phyloP scores from a whole-genome alignment of 1,140 invertebrate genomes.

The Pseudomyrmex cubaensis region DNA sequence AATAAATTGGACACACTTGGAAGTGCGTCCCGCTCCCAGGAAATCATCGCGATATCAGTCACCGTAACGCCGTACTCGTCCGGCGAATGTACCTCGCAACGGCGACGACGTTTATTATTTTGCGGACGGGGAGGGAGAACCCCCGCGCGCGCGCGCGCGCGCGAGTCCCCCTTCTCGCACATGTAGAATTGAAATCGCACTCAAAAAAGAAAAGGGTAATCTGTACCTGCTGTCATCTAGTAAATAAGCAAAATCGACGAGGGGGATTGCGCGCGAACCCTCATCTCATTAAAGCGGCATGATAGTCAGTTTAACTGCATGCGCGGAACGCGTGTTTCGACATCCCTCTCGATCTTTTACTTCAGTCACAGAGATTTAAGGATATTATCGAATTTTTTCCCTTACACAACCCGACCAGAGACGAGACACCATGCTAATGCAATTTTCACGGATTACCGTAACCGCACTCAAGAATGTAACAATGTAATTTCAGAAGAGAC shows the following conservation, averaged over 20 bases:
- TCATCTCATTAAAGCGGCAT: conserved; percentile 45
- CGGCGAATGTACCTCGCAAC: conserved; percentile 8
- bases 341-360: neutral
- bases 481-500: too few species aligned
- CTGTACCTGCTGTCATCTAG: conserved; percentile 66
- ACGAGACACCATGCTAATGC: neutral
- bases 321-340: neutral
- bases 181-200: conserved; percentile 34
- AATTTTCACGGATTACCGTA: neutral
- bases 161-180: too few species aligned
- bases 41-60: conserved; percentile 42
- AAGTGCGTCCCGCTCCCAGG: neutral
- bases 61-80: conserved; percentile 18
- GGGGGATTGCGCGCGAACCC: conserved; percentile 12
- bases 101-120: conserved; percentile 67
- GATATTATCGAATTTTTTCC: too few species aligned
- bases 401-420: too few species aligned
- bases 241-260: conserved; percentile 20
- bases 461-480: too few species aligned
- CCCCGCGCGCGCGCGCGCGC: neutral
- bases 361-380: conserved; percentile 1
- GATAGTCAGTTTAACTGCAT: conserved; percentile 29
- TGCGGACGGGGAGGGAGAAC: conserved; percentile 11
- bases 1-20: conserved; percentile 29
- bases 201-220: conserved; percentile 58